Evolutionary conservation across 2,888 invertebrate genomes (phyloP).

Genomic region (Tipula confusa): DNA sequence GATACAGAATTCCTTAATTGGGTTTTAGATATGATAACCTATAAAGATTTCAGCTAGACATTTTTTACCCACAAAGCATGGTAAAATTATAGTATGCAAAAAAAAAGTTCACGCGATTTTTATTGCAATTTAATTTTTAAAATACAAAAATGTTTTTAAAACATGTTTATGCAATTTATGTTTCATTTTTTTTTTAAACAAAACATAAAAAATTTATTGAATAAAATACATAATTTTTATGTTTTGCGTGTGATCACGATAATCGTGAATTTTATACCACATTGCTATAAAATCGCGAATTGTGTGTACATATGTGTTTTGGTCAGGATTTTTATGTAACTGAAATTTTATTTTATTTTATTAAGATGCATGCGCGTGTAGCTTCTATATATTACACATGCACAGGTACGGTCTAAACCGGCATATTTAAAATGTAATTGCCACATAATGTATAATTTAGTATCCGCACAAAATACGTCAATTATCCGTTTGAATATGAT

Average conservation of each 20-base stretch:
- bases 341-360: too few relatives aligned
- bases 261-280: not conserved
- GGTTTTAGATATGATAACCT: too few relatives aligned
- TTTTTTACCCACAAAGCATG: too few relatives aligned
- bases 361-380: not conserved
- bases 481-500: not conserved
- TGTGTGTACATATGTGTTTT: not conserved
- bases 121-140: not conserved
- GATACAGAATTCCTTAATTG: too few relatives aligned
- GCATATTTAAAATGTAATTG: not conserved
- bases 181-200: not conserved
- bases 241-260: slow-evolving; percentile 20
- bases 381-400: not conserved
- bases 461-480: not conserved
- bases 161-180: slow-evolving; percentile 12
- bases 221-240: not conserved
- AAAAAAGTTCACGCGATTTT: not conserved
- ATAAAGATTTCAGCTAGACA: too few relatives aligned
- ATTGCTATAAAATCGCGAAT: not conserved
- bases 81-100: too few relatives aligned
- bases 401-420: too few relatives aligned
- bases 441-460: not conserved
- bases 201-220: not conserved
- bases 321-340: not conserved
- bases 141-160: not conserved